phyloP scores from a whole-genome alignment of 1,140 invertebrate genomes.

The Diorhabda elongata region DNA sequence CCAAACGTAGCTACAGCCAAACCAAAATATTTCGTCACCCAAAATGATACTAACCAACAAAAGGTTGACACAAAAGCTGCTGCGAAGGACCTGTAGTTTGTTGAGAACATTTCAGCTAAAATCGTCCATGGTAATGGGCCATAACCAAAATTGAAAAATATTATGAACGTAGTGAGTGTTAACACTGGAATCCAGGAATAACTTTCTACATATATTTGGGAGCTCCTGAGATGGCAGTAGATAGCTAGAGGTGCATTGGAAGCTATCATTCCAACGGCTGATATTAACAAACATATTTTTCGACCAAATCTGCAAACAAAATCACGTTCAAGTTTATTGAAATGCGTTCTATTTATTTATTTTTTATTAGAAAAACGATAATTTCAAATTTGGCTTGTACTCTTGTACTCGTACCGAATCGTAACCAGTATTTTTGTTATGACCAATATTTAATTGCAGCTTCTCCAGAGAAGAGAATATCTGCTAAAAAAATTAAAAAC shows the following conservation, averaged over 20 bases:
- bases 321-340: neutral
- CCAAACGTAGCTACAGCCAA: conserved; percentile 4
- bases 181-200: conserved; percentile 35
- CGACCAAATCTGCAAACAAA: conserved; percentile 57
- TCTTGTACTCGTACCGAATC: too few relatives aligned
- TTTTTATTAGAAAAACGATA: conserved; percentile 2
- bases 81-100: conserved; percentile 68
- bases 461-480: too few relatives aligned
- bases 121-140: conserved; percentile 80
- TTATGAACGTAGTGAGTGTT: conserved; percentile 31
- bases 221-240: conserved; percentile 25
- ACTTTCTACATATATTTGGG: conserved; percentile 11
- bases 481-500: too few relatives aligned
- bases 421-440: too few relatives aligned
- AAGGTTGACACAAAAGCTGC: conserved; percentile 68
- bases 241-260: conserved; percentile 26
- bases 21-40: conserved; percentile 58
- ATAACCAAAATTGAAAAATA: conserved; percentile 54
- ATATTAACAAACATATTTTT: conserved; percentile 64
- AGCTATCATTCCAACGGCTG: conserved; percentile 57
- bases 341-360: neutral
- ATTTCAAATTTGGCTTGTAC: too few relatives aligned
- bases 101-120: conserved; percentile 75
- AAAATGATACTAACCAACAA: conserved; percentile 71
- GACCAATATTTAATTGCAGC: too few relatives aligned